Base-by-base conservation (phyloP, 2,888 invertebrate species). In the Sisyra nigra region DNA sequence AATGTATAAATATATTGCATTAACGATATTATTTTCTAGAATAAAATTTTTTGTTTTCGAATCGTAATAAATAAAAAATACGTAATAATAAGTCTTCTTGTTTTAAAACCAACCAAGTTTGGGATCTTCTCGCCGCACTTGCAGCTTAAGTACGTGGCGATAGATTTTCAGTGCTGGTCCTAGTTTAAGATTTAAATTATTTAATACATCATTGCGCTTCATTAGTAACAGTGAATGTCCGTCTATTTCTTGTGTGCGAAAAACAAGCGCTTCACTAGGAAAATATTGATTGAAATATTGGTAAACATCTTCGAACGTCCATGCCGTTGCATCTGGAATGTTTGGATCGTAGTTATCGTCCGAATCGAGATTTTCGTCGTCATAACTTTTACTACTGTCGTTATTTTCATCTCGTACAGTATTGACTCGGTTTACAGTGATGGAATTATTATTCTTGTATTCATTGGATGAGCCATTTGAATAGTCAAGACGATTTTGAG, bases 81-180 rank as follows among this genome's bases (percentile, higher is more conserved):
- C 8, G 14, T n/a, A n/a, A 10, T 7, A n/a, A 34, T 10, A 14
- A 34, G n/a, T 6, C n/a, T n/a, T 11, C n/a, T 14, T 34, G 6
- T 9, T 51, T 66, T 68, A 81, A 50, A 78, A 69, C 80, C 80
- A 81, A 55, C 80, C 78, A 56, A 79, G 68, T 38, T 72, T 73
- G 52, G 75, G 74, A 57, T 84, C 82, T 57, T 80, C 80, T 53
- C 75, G 71, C 52, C 82, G 68, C 7, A 81, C 76, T 65, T 92
- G 92, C 47, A 93, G 67, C 57, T 80, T 80, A 17, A 85, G 31
- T 11, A 92, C 78, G 44, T 86, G 77, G 42, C 80, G 73, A 55
- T 86, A 88, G 33, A 91, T 72, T 53, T 88, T 84, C 37, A 93
- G 67, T 3, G 91, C 91, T 36, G 89, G 89, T 0, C 93, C 93